Base-by-base conservation (phyloP, 2,113 vertebrate genomes). In the Thermophis baileyi region DNA sequence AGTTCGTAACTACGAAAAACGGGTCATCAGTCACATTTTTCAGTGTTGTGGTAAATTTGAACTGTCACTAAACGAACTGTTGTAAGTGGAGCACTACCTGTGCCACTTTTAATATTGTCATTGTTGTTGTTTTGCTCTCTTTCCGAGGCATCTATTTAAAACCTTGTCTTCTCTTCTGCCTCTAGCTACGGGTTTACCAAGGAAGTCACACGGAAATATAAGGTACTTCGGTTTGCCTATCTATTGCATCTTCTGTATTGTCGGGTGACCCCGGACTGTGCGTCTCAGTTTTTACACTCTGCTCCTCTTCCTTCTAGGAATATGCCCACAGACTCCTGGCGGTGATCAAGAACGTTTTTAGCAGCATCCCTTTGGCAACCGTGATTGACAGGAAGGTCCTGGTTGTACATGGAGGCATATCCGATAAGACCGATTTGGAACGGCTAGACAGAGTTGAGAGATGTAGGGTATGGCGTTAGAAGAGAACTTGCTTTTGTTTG, bases 331-430 rank as follows among this genome's bases (percentile, higher is more conserved):
- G 98, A 96, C 99, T 99, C 93, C 96, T 99, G 46, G 98, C 98
- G 95, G 97, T 98, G 94, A 96, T 99, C 30, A 98, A 98, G 95
- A 99, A 98, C 95, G 98, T 99, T 63, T 99, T 99, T 94, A 98
- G 98, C 96, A 98, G 98, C 98, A 97, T 99, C 63, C 99, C 98
- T 0, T 93, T 99, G 95, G 99, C 98, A 63, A 99, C 99, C 0
- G 89, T 99, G 91, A 98, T 99, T 27, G 98, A 99, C 89, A 97
- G 98, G 89, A 99, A 99, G 94, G 98, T 99, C 91, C 97, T 99
- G 53, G 89, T 99, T 94, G 97, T 98, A 69, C 99, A 99, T 0
- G 99, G 99, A 6, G 99, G 99, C 16, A 97, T 99, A 94, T 99
- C 99, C 30, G 97, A 98, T 93, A 97, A 89, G 44, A 99, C 98